Percentiles rank a stretch among this genome's conserved stretches.
Evolutionary conservation across 2,113 vertebrate species (phyloP).

Genomic region (Leptodactylus fuscus): DNA sequence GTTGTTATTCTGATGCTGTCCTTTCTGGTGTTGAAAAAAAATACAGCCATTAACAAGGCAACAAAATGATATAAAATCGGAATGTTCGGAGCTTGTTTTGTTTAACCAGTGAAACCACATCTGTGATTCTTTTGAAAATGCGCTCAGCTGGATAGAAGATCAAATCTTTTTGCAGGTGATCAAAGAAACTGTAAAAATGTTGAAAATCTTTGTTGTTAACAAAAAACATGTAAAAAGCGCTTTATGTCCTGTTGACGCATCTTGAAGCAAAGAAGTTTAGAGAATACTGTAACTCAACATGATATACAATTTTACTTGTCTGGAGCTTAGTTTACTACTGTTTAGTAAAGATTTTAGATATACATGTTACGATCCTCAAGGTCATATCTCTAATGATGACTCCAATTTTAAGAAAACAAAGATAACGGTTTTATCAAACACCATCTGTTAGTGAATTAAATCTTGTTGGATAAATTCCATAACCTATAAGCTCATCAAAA

Average conservation of each 20-base stretch:
- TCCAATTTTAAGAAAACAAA: slow-evolving; percentile 1
- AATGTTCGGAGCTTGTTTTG: slow-evolving; percentile 34
- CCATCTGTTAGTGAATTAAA: slow-evolving; percentile 50
- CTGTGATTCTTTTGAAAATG: slow-evolving; percentile 47
- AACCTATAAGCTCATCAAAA: slow-evolving; percentile 1
- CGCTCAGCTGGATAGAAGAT: slow-evolving; percentile 48
- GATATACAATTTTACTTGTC: background rate
- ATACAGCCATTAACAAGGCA: background rate
- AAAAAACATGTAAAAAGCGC: slow-evolving; percentile 33
- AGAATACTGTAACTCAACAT: slow-evolving; percentile 15
- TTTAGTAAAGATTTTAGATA: background rate
- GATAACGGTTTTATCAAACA: slow-evolving; percentile 21
- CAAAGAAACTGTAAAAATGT: slow-evolving; percentile 43
- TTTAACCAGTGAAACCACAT: slow-evolving; percentile 25
- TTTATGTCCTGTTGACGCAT: slow-evolving; percentile 31
- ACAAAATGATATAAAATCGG: slow-evolving; percentile 20
- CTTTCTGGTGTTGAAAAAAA: background rate
- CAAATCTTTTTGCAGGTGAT: slow-evolving; percentile 57
- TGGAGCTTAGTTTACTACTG: background rate
- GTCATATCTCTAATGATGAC: slow-evolving; percentile 25
- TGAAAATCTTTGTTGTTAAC: slow-evolving; percentile 41
- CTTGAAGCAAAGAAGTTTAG: background rate
- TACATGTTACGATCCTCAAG: slow-evolving; percentile 4
- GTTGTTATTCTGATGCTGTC: slow-evolving; percentile 5
- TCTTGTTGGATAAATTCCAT: slow-evolving; percentile 23